A percentile compares a stretch with the other conserved stretches of the same genome.
phyloP scores from a whole-genome alignment of 2,888 invertebrate species.

The Orthosia cruda region DNA sequence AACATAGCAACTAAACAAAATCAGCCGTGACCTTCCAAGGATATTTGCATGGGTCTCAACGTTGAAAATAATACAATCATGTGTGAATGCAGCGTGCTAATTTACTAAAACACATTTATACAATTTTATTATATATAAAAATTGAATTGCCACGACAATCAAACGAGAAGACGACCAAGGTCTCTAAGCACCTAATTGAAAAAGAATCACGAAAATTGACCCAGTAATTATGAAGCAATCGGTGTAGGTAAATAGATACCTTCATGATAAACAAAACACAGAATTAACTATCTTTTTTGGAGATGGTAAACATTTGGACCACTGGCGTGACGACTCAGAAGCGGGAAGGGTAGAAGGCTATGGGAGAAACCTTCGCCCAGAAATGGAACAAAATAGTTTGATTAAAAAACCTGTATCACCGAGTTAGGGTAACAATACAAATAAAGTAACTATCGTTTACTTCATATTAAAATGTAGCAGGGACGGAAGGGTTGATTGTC shows the following conservation, averaged over 20 bases:
- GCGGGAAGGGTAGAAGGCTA: too few species aligned
- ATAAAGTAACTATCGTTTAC: background rate
- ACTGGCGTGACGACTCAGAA: too few species aligned
- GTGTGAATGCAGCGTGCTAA: background rate
- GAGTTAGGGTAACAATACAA: background rate
- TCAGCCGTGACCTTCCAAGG: background rate
- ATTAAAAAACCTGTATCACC: background rate
- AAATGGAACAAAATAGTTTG: too few species aligned
- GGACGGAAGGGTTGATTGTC: conserved; percentile 5
- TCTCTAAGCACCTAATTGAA: background rate
- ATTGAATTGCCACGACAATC: too few species aligned
- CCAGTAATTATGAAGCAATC: background rate
- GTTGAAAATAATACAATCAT: background rate
- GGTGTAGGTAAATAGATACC: background rate
- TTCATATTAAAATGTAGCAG: background rate
- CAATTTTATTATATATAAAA: too few species aligned
- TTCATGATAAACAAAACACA: too few species aligned
- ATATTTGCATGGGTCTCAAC: background rate
- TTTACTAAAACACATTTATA: too few species aligned
- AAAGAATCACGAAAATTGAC: background rate
- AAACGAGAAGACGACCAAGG: too few species aligned
- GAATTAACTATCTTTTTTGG: too few species aligned
- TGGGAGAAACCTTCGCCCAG: too few species aligned
- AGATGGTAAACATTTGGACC: too few species aligned
- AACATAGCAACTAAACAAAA: conserved; percentile 12